Percentiles rank a stretch among this genome's conserved stretches.
Evolutionary conservation across 2,113 vertebrate species (phyloP).

Genomic region (Eublepharis macularius): DNA sequence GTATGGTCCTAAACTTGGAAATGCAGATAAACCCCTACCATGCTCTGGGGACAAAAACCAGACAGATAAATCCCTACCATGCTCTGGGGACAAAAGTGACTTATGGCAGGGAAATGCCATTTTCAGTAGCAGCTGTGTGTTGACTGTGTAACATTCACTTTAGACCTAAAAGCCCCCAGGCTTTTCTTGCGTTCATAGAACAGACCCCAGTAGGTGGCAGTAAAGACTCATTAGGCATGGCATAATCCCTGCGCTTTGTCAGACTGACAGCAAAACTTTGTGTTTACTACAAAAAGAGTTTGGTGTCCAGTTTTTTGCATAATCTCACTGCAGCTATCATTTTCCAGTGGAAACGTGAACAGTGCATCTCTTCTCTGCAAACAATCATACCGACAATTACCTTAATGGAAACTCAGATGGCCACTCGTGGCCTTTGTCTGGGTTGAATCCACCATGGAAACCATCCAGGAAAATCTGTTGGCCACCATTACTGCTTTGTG

Average conservation of each 20-base stretch:
- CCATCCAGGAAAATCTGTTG: conserved; percentile 71
- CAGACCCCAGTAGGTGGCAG: conserved; percentile 10
- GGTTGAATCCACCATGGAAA: conserved; percentile 67
- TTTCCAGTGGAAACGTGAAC: conserved; percentile 63
- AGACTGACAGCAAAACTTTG: conserved; percentile 22
- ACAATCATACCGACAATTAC: conserved; percentile 59
- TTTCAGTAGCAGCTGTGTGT: too few species aligned
- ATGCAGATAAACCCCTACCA: too few species aligned
- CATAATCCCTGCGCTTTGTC: conserved; percentile 11
- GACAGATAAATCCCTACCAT: too few species aligned
- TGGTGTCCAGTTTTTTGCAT: background rate
- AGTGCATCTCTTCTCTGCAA: conserved; percentile 52
- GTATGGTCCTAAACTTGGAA: too few species aligned
- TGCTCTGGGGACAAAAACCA: too few species aligned
- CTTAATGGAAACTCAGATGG: conserved; percentile 65
- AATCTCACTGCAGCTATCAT: conserved; percentile 39
- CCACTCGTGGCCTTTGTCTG: conserved; percentile 64
- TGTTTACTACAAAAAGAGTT: background rate
- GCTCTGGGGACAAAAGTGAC: too few species aligned
- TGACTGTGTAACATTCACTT: background rate
- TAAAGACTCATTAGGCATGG: background rate
- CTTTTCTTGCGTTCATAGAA: background rate
- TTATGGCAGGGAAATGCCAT: too few species aligned
- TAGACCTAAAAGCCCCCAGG: background rate
- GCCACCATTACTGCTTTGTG: conserved; percentile 44